Evolutionary conservation across 2,888 invertebrate species (phyloP).

Genomic region (Argyra leucocephala): DNA sequence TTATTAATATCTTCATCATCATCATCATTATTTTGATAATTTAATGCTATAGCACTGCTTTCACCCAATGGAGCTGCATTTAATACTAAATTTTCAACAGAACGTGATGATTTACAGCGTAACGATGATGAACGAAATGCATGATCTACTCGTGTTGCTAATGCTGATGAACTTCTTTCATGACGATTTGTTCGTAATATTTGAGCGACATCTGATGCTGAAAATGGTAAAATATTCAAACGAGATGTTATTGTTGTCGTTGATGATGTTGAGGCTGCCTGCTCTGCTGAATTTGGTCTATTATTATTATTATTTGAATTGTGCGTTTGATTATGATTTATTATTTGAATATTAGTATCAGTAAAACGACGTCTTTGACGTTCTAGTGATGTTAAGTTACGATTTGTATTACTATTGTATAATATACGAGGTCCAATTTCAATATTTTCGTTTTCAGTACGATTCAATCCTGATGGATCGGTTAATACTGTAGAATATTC

Average conservation of each 20-base stretch:
- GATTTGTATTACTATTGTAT: constrained; percentile 28
- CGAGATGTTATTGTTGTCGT: constrained; percentile 15
- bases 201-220: constrained; percentile 39
- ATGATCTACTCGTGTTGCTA: constrained; percentile 22
- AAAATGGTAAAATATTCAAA: constrained; percentile 23
- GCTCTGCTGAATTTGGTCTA: constrained; percentile 21
- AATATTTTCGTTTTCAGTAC: constrained; percentile 25
- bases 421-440: constrained; percentile 29
- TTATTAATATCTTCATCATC: constrained; percentile 23
- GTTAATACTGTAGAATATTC: constrained; percentile 28
- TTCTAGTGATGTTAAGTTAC: constrained; percentile 34
- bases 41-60: constrained; percentile 32
- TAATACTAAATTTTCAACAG: constrained; percentile 38
- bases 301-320: neutral
- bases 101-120: constrained; percentile 29
- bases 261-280: constrained; percentile 15
- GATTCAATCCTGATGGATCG: constrained; percentile 26
- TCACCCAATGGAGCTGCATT: constrained; percentile 38
- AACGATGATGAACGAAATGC: constrained; percentile 20
- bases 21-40: constrained; percentile 20
- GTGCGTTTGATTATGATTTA: constrained; percentile 18
- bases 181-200: constrained; percentile 32
- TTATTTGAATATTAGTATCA: neutral
- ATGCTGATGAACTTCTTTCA: constrained; percentile 23
- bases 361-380: constrained; percentile 26